Evolutionary conservation across 2,888 invertebrate species (phyloP).

Genomic region (Rhabditoides inermis): DNA sequence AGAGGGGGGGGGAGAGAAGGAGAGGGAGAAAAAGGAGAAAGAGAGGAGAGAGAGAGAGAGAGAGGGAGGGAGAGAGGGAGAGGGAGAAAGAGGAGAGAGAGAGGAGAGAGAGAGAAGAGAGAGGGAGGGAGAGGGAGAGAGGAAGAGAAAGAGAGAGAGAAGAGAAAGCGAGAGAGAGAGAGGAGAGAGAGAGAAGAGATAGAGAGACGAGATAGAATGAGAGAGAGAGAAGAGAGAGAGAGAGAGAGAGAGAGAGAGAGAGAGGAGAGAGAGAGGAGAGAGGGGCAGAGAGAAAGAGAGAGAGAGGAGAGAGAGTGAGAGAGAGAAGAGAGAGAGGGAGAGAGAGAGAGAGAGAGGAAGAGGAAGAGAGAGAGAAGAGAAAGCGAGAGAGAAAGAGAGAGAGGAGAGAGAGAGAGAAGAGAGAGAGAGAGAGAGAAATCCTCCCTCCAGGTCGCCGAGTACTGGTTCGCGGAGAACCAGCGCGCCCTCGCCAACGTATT

Average conservation of each 20-base stretch:
- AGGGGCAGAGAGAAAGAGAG: neutral
- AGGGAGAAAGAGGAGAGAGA: neutral
- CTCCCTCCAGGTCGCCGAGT: constrained; percentile 47
- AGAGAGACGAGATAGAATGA: neutral
- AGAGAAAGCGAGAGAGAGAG: neutral
- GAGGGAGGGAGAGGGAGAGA: neutral
- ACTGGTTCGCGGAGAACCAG: constrained; percentile 47
- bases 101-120: neutral
- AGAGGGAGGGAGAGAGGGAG: neutral
- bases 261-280: neutral
- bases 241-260: neutral
- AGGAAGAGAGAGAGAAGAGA: too few relatives aligned
- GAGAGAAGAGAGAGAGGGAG: neutral
- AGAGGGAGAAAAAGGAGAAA: neutral
- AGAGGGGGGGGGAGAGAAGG: neutral
- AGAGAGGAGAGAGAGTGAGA: neutral
- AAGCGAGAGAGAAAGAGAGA: too few relatives aligned
- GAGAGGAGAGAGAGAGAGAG: neutral
- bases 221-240: neutral
- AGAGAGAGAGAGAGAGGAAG: neutral
- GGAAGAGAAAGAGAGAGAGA: neutral
- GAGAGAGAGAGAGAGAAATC: too few relatives aligned
- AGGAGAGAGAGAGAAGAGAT: neutral
- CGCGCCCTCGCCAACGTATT: constrained; percentile 47
- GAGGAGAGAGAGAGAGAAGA: too few relatives aligned